Evolutionary conservation across 2,113 vertebrate species (phyloP), one percentile per base, ranked within the genome.

Genomic region (Oxyura jamaicensis): DNA sequence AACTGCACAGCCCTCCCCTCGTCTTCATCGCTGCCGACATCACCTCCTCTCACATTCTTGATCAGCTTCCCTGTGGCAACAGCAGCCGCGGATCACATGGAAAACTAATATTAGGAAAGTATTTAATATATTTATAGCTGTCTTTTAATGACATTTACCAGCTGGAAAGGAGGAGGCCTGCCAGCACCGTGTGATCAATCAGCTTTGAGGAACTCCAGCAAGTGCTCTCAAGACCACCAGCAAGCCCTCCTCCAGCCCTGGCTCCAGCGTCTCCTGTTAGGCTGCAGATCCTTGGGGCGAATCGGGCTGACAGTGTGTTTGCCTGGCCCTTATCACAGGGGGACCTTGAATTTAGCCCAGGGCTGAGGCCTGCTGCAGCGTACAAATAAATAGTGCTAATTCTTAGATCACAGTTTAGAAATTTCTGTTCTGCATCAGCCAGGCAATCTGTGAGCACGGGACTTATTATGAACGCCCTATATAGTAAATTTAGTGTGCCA

Each of bases 71-170:
- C 73, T 76, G 52, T 81, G 89, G 77, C 83, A 94, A 92, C 94
- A 96, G 90, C 90, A 95, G 95, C 93, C 93, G 84, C 8, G 3
- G 88, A 97, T 96, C 91, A 91, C 93, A 96, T 71, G 84, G 93
- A 97, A 93, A 94, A 93, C 91, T 93, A 96, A 91, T 93, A 92
- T 94, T 94, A 94, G 94, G 86, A 97, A 97, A 97, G 92, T 94
- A 97, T 96, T 96, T 96, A 95, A 94, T 80, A 81, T 94, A 97
- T 95, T 95, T 95, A 94, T 95, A 95, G 95, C 95, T 96, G 95
- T 94, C 96, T 97, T 91, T 94, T 94, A 95, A 97, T 96, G 92
- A 96, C 81, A 95, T 96, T 96, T 95, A 91, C 91, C 96, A 96
- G 95, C 92, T 96, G 96, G 86, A 81, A 94, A 95, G 88, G 93